Conservation (phyloP, 2,113 vertebrate species). For the Mormyrus lacerda region DNA sequence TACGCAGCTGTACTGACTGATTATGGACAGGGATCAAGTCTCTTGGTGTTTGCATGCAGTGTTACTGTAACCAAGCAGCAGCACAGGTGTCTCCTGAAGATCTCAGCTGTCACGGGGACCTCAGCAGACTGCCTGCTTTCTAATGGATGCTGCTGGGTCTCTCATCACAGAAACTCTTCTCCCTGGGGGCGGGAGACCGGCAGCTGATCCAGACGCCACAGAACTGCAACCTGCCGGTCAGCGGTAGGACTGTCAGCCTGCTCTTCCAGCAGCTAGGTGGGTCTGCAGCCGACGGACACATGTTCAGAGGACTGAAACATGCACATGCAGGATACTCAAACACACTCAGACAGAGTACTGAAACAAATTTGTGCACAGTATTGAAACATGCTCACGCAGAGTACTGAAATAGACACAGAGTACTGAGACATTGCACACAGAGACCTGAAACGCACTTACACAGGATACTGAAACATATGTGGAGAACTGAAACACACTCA, state of each 20-base stretch:
- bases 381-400: neutral
- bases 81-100: neutral
- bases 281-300: slow-evolving; percentile 38
- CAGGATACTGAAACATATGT: neutral
- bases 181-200: slow-evolving; percentile 89
- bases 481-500: neutral
- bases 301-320: neutral
- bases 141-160: slow-evolving; percentile 9
- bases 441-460: no score
- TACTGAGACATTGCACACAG: neutral
- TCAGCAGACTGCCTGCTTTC: neutral
- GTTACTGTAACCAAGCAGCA: neutral
- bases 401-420: neutral
- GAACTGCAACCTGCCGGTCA: slow-evolving; percentile 82
- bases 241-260: slow-evolving; percentile 84
- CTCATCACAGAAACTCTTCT: slow-evolving; percentile 82
- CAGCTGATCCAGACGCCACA: slow-evolving; percentile 96
- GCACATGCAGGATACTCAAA: neutral
- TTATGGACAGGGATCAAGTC: neutral
- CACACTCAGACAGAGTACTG: neutral
- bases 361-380: neutral
- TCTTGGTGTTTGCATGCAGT: neutral
- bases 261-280: slow-evolving; percentile 95
- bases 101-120: neutral
- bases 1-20: neutral